Base-by-base conservation (phyloP, 2,113 vertebrate genomes). In the Corythornis cristatus region DNA sequence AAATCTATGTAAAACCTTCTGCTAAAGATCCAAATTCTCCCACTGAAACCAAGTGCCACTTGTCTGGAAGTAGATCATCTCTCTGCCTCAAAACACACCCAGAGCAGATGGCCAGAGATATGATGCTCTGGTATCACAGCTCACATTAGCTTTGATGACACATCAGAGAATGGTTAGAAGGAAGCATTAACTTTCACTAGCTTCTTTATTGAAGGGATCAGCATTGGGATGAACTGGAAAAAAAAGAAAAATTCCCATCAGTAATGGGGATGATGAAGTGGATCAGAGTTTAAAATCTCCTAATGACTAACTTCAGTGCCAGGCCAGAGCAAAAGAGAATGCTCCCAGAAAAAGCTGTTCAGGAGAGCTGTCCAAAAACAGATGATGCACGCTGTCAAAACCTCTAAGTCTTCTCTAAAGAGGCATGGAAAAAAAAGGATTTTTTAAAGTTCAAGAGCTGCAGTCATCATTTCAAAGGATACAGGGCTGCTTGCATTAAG, bases 1-100 rank as follows among this genome's bases (percentile, higher is more conserved):
- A 80, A 79, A 60, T 54, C 79, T 90, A 29, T 50, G 51, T 80
- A 88, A 95, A 93, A 85, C 14, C 48, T 88, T 88, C 68, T 57
- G 33, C 87, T 92, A 48, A 83, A 80, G 60, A 87, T 83, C 51
- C 89, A 91, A 33, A 91, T 91, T 91, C 89, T 96, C 93, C 89
- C 67, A 88, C 82, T 80, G 84, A 93, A 94, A 89, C 21, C 42
- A 81, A 86, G 86, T 25, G 60, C 40, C 51, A 35, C 67, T 83
- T 89, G 45, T 87, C 93, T 91, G 60, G 75, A 93, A 95, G 94
- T 91, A 89, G 60, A 79, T 51, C 26, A 71, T 77, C 28, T 48
- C 42, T 29, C 54, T 76, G 46, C 66, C 64, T 91, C 78, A 83
- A 51, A 94, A 93, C 73, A 54, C 65, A 81, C 28, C 29, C 4